These are phyloP conservation scores for Netelia inedita DNA, from an alignment of 2,888 invertebrate genomes.

Conservation along the genomic window DNA sequence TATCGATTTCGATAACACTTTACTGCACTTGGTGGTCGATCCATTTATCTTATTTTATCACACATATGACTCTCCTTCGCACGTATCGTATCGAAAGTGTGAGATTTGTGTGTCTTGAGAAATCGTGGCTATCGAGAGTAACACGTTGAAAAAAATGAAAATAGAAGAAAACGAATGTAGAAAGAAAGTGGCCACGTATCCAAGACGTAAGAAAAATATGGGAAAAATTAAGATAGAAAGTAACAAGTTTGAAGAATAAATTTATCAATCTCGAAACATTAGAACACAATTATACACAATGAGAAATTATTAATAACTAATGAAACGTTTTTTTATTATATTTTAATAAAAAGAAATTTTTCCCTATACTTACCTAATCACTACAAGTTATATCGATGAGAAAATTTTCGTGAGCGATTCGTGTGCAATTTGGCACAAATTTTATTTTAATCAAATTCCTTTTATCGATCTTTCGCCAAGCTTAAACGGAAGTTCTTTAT, in stretches of 20 bases:
- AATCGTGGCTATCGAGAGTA: constrained; percentile 21
- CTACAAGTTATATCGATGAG: not conserved
- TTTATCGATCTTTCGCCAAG: not conserved
- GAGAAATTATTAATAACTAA: too few species aligned
- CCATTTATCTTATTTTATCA: constrained; percentile 50
- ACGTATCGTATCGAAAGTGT: constrained; percentile 28
- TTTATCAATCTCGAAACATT: too few species aligned
- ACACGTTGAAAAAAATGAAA: constrained; percentile 32
- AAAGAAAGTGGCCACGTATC: not conserved
- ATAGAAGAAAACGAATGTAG: not conserved
- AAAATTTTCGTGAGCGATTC: not conserved
- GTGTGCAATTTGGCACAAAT: not conserved
- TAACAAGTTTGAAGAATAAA: too few species aligned
- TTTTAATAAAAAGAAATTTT: not conserved
- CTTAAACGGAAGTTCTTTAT: not conserved
- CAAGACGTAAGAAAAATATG: too few species aligned
- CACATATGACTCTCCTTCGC: constrained; percentile 25
- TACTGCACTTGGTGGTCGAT: constrained; percentile 31
- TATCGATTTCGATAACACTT: constrained; percentile 59
- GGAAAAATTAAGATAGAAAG: too few species aligned
- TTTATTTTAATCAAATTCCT: not conserved
- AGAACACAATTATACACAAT: too few species aligned
- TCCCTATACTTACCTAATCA: not conserved
- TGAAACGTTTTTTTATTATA: too few species aligned
- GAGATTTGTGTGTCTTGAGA: constrained; percentile 17